A percentile compares a stretch with the other conserved stretches of the same genome.
Conservation (phyloP, 2,888 invertebrate genomes). For the Stenichneumon culpator region DNA sequence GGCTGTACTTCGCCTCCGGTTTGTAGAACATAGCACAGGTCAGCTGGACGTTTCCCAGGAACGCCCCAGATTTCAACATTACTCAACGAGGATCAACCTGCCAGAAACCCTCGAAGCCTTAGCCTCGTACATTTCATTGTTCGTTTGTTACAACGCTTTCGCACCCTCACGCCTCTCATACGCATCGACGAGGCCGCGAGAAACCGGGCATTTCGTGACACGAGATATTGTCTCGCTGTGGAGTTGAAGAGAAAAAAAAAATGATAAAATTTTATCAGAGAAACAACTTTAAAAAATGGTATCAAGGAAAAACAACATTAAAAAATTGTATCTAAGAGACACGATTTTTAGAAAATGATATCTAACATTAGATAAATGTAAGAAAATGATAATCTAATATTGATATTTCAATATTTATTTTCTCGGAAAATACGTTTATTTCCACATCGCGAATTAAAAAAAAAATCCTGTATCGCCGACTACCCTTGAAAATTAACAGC, state of each 20-base stretch:
- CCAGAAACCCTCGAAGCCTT: conserved; percentile 70
- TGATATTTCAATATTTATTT: too few species aligned
- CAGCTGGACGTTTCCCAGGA: conserved; percentile 83
- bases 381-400: too few species aligned
- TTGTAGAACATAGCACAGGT: conserved; percentile 66
- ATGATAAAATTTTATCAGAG: background rate
- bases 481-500: too few species aligned
- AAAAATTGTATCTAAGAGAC: too few species aligned
- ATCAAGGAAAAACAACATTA: background rate
- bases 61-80: conserved; percentile 85
- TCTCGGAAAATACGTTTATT: too few species aligned
- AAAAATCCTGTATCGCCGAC: too few species aligned
- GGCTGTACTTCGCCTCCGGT: conserved; percentile 29
- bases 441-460: too few species aligned
- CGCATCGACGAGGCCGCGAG: conserved; percentile 72
- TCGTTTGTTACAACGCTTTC: conserved; percentile 71
- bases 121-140: conserved; percentile 77
- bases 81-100: conserved; percentile 85
- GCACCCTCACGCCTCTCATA: conserved; percentile 72
- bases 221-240: conserved; percentile 20
- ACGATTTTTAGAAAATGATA: too few species aligned
- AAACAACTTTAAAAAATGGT: too few species aligned
- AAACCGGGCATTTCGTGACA: conserved; percentile 40
- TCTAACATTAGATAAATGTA: too few species aligned
- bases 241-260: background rate